Evolutionary conservation across 2,888 invertebrate genomes (phyloP), one percentile per base, ranked within the genome.

Genomic region (Eilema sororculum): DNA sequence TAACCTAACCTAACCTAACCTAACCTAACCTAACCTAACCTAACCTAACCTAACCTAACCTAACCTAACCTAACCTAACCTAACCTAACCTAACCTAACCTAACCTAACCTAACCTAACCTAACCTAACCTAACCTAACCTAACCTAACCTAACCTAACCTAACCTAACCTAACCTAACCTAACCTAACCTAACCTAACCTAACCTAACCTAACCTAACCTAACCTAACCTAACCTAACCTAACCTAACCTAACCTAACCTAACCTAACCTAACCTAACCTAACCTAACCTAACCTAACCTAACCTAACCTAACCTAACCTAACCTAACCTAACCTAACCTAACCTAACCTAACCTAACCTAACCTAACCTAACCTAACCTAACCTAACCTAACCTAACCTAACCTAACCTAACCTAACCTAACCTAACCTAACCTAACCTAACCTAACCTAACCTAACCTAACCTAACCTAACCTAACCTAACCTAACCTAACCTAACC

Each of bases 301-400:
- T 71, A 68, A 71, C 67, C 65, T 70, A 67, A 70, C 67, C 65
- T 70, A 69, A 70, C 73, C 70, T 70, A 73, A 70, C 73, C 70
- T 69, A 73, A 72, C 75, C 72, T 72, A 75, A 41, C 75, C 75
- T 75, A 75, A 75, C 75, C 75, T 75, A 75, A 75, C 75, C 75
- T 72, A 72, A 75, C 75, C 75, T 75, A 75, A 72, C 75, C 75
- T 75, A 75, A 72, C 75, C 75, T 72, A 75, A 75, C 75, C 75
- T 41, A 41, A 41, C 41, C 41, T 41, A 41, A 41, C 41, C 72
- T 72, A 75, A 72, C 75, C 72, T 72, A 75, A 72, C 75, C 72
- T 72, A 75, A 72, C 75, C 72, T 72, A 75, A 72, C 75, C 72
- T 72, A 75, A 72, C 75, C 72, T 72, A 75, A 72, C 75, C 72